Evolutionary conservation across 2,888 invertebrate species (phyloP).

Genomic region (Campoplex nolae): DNA sequence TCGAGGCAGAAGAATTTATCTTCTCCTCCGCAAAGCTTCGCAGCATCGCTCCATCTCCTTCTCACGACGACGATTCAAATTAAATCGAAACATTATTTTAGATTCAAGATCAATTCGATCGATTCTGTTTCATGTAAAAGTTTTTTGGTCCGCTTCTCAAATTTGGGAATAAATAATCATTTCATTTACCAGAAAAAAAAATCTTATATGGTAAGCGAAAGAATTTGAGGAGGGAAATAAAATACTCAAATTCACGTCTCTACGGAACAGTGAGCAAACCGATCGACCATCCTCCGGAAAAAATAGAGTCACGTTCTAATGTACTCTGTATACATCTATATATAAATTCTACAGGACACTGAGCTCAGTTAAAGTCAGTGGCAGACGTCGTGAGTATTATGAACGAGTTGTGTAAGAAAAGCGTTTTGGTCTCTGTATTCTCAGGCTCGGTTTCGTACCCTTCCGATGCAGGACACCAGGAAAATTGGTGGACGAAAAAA

Average conservation of each 20-base stretch:
- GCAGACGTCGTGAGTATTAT: slow-evolving; percentile 79
- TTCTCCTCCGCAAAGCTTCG: neutral
- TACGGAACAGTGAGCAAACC: slow-evolving; percentile 31
- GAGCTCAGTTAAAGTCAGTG: slow-evolving; percentile 77
- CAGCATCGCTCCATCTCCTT: neutral
- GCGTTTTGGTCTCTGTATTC: slow-evolving; percentile 16
- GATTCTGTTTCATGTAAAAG: neutral
- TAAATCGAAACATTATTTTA: neutral
- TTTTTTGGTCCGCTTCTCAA: neutral
- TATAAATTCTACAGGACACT: slow-evolving; percentile 44
- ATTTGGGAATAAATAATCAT: neutral
- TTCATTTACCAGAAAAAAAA: neutral
- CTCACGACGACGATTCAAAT: neutral
- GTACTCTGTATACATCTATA: slow-evolving; percentile 16
- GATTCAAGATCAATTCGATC: neutral
- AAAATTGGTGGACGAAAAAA: neutral
- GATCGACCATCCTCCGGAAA: slow-evolving; percentile 28
- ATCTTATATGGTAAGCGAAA: neutral
- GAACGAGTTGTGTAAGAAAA: slow-evolving; percentile 75
- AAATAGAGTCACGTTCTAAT: slow-evolving; percentile 36
- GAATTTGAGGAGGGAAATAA: neutral
- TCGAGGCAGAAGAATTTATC: slow-evolving; percentile 60
- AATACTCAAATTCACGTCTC: slow-evolving; percentile 14
- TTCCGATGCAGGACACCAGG: neutral
- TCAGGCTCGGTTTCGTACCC: slow-evolving; percentile 29